Evolutionary conservation across 2,113 vertebrate species (phyloP), one percentile per base, ranked within the genome.

Genomic region (Picathartes gymnocephalus): DNA sequence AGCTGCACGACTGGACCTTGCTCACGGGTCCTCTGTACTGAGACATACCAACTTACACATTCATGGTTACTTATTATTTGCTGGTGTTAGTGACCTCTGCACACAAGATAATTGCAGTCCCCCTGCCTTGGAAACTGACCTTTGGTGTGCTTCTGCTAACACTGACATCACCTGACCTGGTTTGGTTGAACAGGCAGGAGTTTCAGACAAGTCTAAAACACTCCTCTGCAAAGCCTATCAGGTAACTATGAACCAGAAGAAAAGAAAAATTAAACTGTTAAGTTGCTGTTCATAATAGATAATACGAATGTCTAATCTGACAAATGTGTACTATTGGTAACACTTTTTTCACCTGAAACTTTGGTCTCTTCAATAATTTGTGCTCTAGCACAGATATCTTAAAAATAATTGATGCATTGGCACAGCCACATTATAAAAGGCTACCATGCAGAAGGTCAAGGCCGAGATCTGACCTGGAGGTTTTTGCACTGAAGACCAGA

Each of bases 281-380:
- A 7, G 33, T 15, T 2, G 1, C 5, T 86, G 22, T 47, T 57
- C 8, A 2, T 33, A 81, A 81, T 3, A 53, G 65, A 37, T 19
- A 66, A 64, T 6, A 80, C 0, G 3, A 57, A 65, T 66, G 87
- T 73, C 45, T 72, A 80, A 69, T 76, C n/a, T 13, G 65, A n/a
- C 30, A 76, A 69, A 33, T 25, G n/a, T 4, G 1, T 45, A 50
- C 6, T 31, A 39, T 25, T 15, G 30, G 13, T 33, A 86, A 9
- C 9, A 66, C 8, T 30, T 72, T 58, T 62, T 58, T 5, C 3
- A 4, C 31, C 2, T 0, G 1, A 74, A 85, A 22, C 25, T 48
- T 22, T 39, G 18, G 5, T 83, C 25, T 86, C 30, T 71, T 76
- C 37, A 58, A 51, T 42, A 47, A 74, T 11, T 25, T 50, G 19